Percentiles rank a stretch among this genome's conserved stretches.
Evolutionary conservation across 2,113 vertebrate species (phyloP).

Genomic region (Lontra canadensis): DNA sequence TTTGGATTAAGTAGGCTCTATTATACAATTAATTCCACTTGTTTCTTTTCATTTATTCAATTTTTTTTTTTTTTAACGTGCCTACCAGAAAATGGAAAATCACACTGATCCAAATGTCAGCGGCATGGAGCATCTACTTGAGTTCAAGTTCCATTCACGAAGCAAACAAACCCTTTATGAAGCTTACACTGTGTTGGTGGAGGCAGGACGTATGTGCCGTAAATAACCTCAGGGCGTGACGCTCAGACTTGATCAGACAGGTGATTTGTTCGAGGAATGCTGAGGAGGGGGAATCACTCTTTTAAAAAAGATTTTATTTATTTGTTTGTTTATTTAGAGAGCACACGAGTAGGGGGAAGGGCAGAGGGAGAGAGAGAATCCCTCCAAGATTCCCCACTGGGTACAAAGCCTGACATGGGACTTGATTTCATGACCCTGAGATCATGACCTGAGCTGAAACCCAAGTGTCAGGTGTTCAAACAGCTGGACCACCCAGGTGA

Average conservation of each 20-base stretch:
- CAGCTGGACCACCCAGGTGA: not conserved
- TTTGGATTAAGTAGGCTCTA: not conserved
- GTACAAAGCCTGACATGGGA: not conserved
- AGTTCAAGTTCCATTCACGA: not conserved
- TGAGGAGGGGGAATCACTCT: not conserved
- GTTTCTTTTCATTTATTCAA: not conserved
- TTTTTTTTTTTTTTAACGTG: constrained; percentile 24
- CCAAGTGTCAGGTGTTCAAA: not conserved
- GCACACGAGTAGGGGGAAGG: not conserved
- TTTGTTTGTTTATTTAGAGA: not conserved
- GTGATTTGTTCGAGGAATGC: not conserved
- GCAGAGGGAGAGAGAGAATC: not conserved
- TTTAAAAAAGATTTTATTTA: not conserved
- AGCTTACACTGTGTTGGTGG: not conserved
- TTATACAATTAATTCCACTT: not conserved
- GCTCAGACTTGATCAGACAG: not conserved
- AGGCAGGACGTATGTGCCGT: not conserved
- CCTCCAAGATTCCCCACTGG: not conserved
- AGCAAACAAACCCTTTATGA: not conserved
- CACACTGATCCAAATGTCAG: not conserved
- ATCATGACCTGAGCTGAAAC: not conserved
- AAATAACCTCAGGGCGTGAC: not conserved
- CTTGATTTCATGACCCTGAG: not conserved
- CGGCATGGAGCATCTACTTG: not conserved
- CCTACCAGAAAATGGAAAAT: not conserved